phyloP scores from a whole-genome alignment of 2,888 invertebrate genomes.

The Ypsolopha scabrella region DNA sequence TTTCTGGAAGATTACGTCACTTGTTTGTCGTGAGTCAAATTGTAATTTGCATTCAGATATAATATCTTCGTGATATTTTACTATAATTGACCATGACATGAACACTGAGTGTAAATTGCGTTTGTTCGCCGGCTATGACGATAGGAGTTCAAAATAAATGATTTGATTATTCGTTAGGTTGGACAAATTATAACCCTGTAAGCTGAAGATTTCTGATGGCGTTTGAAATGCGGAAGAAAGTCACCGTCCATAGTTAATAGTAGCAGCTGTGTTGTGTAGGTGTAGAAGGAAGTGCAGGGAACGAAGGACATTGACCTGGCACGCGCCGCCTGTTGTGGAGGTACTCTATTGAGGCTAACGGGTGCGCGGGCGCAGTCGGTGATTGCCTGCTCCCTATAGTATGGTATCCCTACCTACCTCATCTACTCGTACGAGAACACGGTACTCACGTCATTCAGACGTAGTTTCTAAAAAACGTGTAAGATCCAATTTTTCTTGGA shows the following conservation, averaged over 20 bases:
- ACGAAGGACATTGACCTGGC: slow-evolving; percentile 1
- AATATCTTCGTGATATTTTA: no score
- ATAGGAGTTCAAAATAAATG: no score
- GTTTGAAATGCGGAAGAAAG: not conserved
- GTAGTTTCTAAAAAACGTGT: not conserved
- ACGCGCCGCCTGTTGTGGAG: slow-evolving; percentile 1
- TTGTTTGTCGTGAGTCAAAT: no score
- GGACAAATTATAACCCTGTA: no score
- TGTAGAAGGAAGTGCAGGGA: not conserved
- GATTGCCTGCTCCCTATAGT: slow-evolving; percentile 3
- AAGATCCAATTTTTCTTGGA: not conserved
- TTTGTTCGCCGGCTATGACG: no score
- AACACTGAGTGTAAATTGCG: no score
- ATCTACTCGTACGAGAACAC: not conserved
- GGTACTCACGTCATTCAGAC: no score
- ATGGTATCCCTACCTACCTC: not conserved
- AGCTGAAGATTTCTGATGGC: not conserved
- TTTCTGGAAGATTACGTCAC: no score
- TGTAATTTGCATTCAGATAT: no score
- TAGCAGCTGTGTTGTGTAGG: not conserved
- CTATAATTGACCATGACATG: no score
- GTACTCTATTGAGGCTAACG: not conserved
- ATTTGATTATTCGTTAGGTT: no score
- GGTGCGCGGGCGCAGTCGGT: slow-evolving; percentile 3
- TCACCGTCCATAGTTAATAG: not conserved